A percentile compares a stretch with the other conserved stretches of the same genome.
Conservation (phyloP, 2,888 invertebrate species). For the Macrostomum cliftonense region DNA sequence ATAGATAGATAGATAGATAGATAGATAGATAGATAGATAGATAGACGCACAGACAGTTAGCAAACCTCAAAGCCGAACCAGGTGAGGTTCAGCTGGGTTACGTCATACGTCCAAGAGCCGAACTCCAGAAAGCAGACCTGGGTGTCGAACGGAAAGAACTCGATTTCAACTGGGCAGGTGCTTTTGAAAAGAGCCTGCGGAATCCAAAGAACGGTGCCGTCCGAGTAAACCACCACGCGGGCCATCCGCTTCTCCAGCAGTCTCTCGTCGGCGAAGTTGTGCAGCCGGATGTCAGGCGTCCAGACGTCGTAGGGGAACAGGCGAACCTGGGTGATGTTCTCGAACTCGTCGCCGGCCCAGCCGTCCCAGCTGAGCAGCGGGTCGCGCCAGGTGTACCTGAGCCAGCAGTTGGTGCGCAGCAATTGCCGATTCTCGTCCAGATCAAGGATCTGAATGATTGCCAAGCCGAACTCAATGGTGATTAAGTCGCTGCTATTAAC, state of each 20-base stretch:
- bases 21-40: no score
- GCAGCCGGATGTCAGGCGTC: constrained; percentile 10
- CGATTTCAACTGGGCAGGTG: constrained; percentile 15
- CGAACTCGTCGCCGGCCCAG: no score
- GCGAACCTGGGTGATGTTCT: constrained; percentile 6
- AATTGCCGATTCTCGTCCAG: constrained; percentile 15
- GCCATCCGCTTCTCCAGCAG: constrained; percentile 11
- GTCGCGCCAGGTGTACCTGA: constrained; percentile 12
- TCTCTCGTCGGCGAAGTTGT: constrained; percentile 12
- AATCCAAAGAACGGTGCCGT: constrained; percentile 13
- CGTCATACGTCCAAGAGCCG: constrained; percentile 4
- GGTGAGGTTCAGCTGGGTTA: neutral
- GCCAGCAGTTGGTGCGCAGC: constrained; percentile 14
- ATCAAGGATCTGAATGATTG: constrained; percentile 15
- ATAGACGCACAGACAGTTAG: no score
- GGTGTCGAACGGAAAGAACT: constrained; percentile 15
- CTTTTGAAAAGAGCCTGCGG: constrained; percentile 15
- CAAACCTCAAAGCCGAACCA: neutral
- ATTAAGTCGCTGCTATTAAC: constrained; percentile 10
- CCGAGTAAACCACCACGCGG: constrained; percentile 8
- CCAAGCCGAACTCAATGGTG: constrained; percentile 13
- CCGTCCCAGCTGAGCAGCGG: constrained; percentile 5
- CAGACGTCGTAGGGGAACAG: constrained; percentile 10
- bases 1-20: no score
- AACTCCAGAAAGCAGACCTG: constrained; percentile 10